Base-by-base conservation (phyloP, 2,797 vertebrate genomes). In the Octomys mimax region DNA sequence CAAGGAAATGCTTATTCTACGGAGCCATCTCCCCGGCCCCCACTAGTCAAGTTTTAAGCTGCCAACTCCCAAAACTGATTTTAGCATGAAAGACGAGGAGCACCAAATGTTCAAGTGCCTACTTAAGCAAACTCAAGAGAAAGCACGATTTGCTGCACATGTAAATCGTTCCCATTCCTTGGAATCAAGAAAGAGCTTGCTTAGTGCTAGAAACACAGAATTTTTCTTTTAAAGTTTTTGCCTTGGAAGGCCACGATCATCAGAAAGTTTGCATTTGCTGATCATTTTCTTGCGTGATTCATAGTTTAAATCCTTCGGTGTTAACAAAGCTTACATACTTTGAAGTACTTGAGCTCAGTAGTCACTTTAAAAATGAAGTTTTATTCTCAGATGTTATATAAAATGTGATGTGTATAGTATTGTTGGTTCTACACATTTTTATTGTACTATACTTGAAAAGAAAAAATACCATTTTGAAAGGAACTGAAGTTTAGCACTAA, bases 401-500 rank as follows among this genome's bases (percentile, higher is more conserved):
- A 80, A 92, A 87, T 75, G 42, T 24, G 73, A 90, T 26, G 31
- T 73, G 21, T 21, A 42, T 73, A 88, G 61, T 77, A 82, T 68
- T 95, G 61, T n/a, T 77, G 11, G 42, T 42, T 70, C 46, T 42
- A 85, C 3, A 70, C 9, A 80, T 91, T 85, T 96, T 36, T 62
- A 33, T n/a, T 94, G n/a, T 87, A 42, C 66, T 83, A 75, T 80
- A 89, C 31, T 97, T 86, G 12, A 68, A 95, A 84, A 78, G 33
- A 42, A 11, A 54, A 96, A 93, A 86, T 71, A 64, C 80, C 62
- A 79, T 91, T 96, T 84, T 92, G 57, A 91, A 96, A 96, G 54
- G 66, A 94, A 92, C 46, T 85, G 46, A 96, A 96, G 46, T 81
- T 92, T 94, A 96, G 95, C 91, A 94, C 95, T 92, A 91, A 46